phyloP scores from a whole-genome alignment of 1,140 invertebrate species.

The Holcopasites calliopsidis region DNA sequence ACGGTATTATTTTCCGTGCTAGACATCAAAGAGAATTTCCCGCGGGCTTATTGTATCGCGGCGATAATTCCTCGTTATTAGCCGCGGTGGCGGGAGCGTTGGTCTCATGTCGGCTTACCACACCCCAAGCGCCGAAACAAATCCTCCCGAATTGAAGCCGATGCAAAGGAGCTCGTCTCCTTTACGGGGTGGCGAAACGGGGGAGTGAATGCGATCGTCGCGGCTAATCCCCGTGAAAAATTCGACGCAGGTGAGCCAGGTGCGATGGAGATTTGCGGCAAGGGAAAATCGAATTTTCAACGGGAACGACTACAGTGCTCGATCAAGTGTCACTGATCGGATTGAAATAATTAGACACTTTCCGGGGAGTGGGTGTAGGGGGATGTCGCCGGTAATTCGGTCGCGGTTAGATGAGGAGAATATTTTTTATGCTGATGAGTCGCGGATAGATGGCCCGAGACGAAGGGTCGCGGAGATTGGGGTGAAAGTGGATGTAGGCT shows the following conservation, averaged over 20 bases:
- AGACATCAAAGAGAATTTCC: constrained; percentile 79
- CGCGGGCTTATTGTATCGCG: constrained; percentile 73
- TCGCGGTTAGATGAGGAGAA: neutral
- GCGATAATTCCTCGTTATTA: constrained; percentile 80
- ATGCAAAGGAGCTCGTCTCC: constrained; percentile 76
- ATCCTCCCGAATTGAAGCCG: constrained; percentile 77
- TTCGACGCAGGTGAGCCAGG: constrained; percentile 72
- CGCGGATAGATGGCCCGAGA: neutral
- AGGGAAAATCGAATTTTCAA: constrained; percentile 46
- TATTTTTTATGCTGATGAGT: neutral
- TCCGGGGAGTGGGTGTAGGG: neutral
- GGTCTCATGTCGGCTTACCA: constrained; percentile 78
- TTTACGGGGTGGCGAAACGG: too few relatives aligned
- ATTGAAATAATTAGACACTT: constrained; percentile 26
- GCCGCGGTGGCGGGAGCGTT: constrained; percentile 64
- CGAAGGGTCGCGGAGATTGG: neutral
- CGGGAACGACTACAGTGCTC: neutral
- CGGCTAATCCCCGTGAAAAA: constrained; percentile 74
- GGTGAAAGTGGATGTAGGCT: neutral
- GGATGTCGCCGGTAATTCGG: neutral
- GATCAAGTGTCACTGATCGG: constrained; percentile 30
- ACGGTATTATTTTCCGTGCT: constrained; percentile 75
- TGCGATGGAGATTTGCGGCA: constrained; percentile 16
- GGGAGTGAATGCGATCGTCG: constrained; percentile 63
- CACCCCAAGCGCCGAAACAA: constrained; percentile 79